Base-by-base conservation (phyloP, 35 echinoderm and acorn worm species). In the Apostichopus parvimensis region DNA sequence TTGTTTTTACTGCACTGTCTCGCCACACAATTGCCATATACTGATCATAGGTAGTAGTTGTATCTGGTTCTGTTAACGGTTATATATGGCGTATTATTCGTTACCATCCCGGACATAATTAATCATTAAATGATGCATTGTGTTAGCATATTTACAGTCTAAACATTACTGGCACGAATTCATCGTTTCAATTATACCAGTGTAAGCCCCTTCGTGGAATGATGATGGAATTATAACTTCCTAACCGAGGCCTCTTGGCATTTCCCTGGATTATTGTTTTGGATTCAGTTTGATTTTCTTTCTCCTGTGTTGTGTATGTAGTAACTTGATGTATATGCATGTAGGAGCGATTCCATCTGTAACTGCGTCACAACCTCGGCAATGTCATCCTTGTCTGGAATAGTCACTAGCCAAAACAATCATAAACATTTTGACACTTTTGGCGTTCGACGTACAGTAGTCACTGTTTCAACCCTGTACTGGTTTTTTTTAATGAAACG, bases 171-270 rank as follows among this genome's bases (percentile, higher is more conserved):
- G 34, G 34, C 34, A 45, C 34, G 34, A 45, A 45, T 45, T 45
- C 34, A 2, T 45, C 58, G 58, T 61, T 61, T 1, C 58, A 52
- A 79, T 23, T 2, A 45, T 25, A 84, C 55, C 81, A 17, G 58
- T 58, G 81, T 84, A 75, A 75, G 81, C 81, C 81, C 24, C 81
- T 22, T 59, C 17, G 54, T 84, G 81, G 81, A 84, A 84, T 84
- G 81, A 59, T 14, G 56, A 58, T 59, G 14, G 81, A 84, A 84
- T 84, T 84, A 84, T 14, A 56, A 10, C 4, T n/a, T 84, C 81
- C 81, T 84, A 5, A 59, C 81, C 22, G 9, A 84, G 81, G 81
- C 81, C 81, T 84, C 81, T 84, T 84, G 81, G 81, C 81, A 84
- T 84, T 84, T 84, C 81, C 17, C 15, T 6, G 56, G 81, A 84